phyloP scores from a whole-genome alignment of 2,888 invertebrate species.

The Parapristionchus giblindavisi region DNA sequence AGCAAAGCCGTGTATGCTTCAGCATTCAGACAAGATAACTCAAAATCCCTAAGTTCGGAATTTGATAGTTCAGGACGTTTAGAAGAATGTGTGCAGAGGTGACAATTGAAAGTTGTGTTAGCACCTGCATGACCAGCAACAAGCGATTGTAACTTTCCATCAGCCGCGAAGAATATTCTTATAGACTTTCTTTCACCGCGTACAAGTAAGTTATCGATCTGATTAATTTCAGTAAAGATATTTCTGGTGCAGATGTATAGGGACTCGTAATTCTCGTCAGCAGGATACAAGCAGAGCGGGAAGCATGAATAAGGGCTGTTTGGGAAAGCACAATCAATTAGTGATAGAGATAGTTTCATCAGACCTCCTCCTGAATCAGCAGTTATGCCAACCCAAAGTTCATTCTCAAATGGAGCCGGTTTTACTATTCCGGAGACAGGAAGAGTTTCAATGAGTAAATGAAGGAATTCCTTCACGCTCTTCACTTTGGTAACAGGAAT shows the following conservation, averaged over 20 bases:
- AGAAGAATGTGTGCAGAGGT: not conserved
- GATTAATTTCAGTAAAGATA: not conserved
- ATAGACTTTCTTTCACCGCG: not conserved
- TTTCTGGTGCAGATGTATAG: not conserved
- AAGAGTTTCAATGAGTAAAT: not conserved
- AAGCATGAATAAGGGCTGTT: not conserved
- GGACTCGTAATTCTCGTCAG: not conserved
- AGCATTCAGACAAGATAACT: not conserved
- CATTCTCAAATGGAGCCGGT: not conserved
- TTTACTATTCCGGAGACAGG: not conserved
- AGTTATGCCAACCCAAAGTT: not conserved
- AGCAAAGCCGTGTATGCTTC: not conserved
- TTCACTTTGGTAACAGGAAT: not conserved
- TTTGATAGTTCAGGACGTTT: not conserved
- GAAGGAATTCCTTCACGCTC: not conserved
- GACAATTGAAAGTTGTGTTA: not conserved
- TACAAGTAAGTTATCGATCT: not conserved
- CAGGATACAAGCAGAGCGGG: not conserved
- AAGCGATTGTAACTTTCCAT: not conserved
- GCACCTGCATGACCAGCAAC: not conserved
- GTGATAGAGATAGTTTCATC: not conserved
- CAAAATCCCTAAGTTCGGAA: not conserved
- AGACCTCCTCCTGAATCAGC: not conserved
- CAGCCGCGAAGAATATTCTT: not conserved
- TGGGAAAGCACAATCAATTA: not conserved